These are phyloP conservation scores for Dichetophora obliterata DNA, from an alignment of 2,888 invertebrate genomes.

Conservation along the genomic window DNA sequence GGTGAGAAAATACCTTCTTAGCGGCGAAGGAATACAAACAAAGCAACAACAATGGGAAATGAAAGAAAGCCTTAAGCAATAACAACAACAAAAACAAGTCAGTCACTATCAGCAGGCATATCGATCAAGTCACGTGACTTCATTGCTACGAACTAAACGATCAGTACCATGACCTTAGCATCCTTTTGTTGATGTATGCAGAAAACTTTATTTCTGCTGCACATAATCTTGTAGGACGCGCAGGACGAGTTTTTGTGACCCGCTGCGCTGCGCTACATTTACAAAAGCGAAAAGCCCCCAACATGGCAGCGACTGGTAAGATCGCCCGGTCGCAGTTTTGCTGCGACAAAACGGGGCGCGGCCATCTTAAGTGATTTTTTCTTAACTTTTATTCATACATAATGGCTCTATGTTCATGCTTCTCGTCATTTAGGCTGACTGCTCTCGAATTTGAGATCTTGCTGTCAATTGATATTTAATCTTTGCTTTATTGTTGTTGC, in stretches of 20 bases:
- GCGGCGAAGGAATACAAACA: not conserved
- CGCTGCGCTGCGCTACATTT: not conserved
- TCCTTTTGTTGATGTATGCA: no score
- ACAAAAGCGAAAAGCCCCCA: not conserved
- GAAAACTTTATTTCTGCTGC: no score
- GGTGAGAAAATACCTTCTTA: not conserved
- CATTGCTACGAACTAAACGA: not conserved
- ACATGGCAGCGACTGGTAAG: not conserved
- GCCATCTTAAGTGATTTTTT: not conserved
- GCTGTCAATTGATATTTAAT: not conserved
- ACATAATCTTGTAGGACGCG: not conserved
- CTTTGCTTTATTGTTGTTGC: not conserved
- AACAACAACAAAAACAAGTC: not conserved
- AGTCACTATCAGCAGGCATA: not conserved
- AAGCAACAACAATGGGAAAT: not conserved
- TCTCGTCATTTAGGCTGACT: not conserved
- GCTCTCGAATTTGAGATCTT: not conserved
- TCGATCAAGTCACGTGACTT: slow-evolving; percentile 2
- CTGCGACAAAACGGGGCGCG: not conserved
- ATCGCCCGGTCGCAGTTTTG: no score
- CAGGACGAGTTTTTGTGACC: not conserved
- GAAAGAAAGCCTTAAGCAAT: not conserved
- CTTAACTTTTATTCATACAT: not conserved
- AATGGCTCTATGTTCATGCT: not conserved
- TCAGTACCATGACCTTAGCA: not conserved